phyloP scores from a whole-genome alignment of 2,888 invertebrate genomes.

The Tachina grossa region DNA sequence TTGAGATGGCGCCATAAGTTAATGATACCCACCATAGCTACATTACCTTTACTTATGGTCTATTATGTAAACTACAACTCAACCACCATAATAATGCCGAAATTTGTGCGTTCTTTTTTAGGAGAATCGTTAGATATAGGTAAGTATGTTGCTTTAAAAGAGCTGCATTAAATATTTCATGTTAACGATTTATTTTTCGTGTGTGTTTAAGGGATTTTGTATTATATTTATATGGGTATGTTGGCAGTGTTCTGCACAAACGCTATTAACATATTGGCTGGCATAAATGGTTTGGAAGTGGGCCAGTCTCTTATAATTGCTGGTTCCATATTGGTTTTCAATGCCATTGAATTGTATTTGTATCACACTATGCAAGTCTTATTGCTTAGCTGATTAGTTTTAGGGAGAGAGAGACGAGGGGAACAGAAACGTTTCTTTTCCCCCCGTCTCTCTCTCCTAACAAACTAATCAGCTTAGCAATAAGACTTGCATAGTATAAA shows the following conservation, averaged over 20 bases:
- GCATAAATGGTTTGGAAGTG: conserved; percentile 98
- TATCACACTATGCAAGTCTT: too few species aligned
- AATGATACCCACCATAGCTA: conserved; percentile 97
- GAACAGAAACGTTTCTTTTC: too few species aligned
- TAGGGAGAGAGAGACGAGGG: too few species aligned
- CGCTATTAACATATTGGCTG: conserved; percentile 99
- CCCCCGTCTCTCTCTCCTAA: too few species aligned
- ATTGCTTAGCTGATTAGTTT: too few species aligned
- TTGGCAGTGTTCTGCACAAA: conserved; percentile 99
- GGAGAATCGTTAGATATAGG: conserved; percentile 93
- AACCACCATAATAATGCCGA: conserved; percentile 96
- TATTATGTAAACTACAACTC: conserved; percentile 98
- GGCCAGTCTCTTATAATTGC: conserved; percentile 98
- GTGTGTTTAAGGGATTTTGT: conserved; percentile 87
- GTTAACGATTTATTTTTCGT: not conserved
- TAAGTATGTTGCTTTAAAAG: conserved; percentile 79
- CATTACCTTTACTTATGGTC: conserved; percentile 97
- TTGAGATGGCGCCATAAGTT: conserved; percentile 98
- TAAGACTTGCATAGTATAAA: too few species aligned
- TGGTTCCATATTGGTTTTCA: conserved; percentile 92
- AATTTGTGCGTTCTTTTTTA: conserved; percentile 90
- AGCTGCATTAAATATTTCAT: not conserved
- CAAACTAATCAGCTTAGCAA: too few species aligned
- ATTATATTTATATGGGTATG: conserved; percentile 99
- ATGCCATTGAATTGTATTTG: conserved; percentile 91